phyloP scores from a whole-genome alignment of 2,113 vertebrate genomes.

The Platysternon megacephalum region DNA sequence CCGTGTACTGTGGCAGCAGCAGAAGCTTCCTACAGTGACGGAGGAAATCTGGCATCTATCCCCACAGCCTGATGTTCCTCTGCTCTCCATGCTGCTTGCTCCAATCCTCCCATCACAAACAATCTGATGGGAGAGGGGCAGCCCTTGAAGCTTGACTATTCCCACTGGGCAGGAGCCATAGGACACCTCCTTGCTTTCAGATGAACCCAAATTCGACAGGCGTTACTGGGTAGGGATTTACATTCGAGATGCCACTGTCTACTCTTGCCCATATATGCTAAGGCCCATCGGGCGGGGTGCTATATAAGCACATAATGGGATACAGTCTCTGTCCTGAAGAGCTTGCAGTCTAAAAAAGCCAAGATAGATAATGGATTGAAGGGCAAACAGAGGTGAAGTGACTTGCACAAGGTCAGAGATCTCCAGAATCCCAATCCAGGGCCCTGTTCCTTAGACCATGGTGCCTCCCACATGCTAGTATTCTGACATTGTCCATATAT shows the following conservation, averaged over 20 bases:
- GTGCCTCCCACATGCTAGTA: not conserved
- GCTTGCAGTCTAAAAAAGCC: not conserved
- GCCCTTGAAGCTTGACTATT: not conserved
- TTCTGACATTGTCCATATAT: not conserved
- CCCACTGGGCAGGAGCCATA: not conserved
- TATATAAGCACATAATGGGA: not conserved
- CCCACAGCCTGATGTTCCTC: not conserved
- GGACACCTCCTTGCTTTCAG: not conserved
- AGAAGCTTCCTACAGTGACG: not conserved
- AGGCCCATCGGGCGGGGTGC: not conserved
- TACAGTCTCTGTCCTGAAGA: not conserved
- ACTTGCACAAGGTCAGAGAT: not conserved
- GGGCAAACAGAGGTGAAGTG: not conserved
- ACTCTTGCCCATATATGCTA: not conserved
- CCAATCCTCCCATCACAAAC: not conserved
- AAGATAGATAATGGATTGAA: not conserved
- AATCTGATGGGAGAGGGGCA: not conserved
- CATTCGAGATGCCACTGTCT: not conserved
- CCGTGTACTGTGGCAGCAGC: not conserved
- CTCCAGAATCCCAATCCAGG: not conserved
- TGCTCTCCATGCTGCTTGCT: not conserved
- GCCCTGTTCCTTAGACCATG: accelerated
- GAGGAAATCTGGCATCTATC: not conserved
- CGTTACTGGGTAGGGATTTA: not conserved
- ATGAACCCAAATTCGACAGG: not conserved